Conservation (phyloP, 2,113 vertebrate genomes). For the Ascaphus truei region DNA sequence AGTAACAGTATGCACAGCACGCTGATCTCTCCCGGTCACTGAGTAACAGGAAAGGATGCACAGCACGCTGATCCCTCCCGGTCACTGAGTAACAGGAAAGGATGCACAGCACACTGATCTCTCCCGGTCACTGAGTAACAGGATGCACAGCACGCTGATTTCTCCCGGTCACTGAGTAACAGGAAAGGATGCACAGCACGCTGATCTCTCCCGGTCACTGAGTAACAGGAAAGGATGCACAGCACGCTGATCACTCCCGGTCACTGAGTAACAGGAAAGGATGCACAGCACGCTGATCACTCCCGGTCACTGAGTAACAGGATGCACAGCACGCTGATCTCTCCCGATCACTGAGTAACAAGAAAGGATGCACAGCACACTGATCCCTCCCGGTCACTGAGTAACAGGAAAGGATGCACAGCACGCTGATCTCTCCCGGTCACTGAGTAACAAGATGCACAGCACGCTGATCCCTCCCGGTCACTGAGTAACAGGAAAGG, state of each 20-base stretch:
- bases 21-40: background rate
- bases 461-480: background rate
- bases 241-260: too few species aligned
- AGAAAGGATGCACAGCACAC: background rate
- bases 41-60: fast-evolving
- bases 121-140: background rate
- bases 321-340: too few species aligned
- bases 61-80: too few species aligned
- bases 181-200: background rate
- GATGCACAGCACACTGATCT: background rate
- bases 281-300: background rate
- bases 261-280: too few species aligned
- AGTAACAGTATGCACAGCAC: background rate
- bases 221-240: fast-evolving
- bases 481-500: background rate
- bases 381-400: background rate
- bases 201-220: background rate
- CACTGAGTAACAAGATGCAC: too few species aligned
- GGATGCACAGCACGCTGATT: too few species aligned
- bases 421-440: too few species aligned
- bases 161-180: too few species aligned
- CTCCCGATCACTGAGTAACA: too few species aligned
- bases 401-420: fast-evolving
- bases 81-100: too few species aligned
- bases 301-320: background rate